Base-by-base conservation (phyloP, 2,888 invertebrate genomes). In the Herminia tarsipennalis region DNA sequence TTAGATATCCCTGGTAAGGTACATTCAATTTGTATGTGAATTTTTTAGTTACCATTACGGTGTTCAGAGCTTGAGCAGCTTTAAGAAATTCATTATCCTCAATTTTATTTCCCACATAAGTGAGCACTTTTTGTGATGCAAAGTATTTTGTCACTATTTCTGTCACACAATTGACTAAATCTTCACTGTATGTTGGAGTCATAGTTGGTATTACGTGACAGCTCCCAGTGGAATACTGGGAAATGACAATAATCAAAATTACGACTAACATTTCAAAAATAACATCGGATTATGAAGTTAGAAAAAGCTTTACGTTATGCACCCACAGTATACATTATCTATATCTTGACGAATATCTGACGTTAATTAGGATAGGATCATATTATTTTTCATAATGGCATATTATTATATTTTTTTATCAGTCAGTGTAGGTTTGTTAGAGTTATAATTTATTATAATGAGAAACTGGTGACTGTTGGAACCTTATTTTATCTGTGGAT, bases 1-100 rank as follows among this genome's bases (percentile, higher is more conserved):
- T 44, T 5, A 84, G 5, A 45, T 83, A 82, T 2, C 59, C 67
- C 30, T 56, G 28, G 9, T 70, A 50, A 20, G 27, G 45, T 2
- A 53, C 12, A n/a, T 18, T 14, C 3, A 40, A 18, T 28, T 30
- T 29, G 3, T 24, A 20, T 1, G 5, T 6, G 0, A 9, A n/a
- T 32, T 34, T 13, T 27, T 2, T 45, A 0, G 43, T 14, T 17
- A 58, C 18, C 12, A 51, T 10, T n/a, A 53, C 49, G 3, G 13
- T 28, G 2, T 35, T 46, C 1, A 33, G 29, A 3, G 10, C 24
- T 3, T 64, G 43, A 9, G 61, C 34, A 2, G 40, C 35, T 8
- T 45, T 47, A 4, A 65, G 17, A 5, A 64, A 33, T 12, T 3
- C 36, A 1, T 49, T 39, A 21, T 65, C 44, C 5, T 44, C 46